Evolutionary conservation across 2,888 invertebrate genomes (phyloP), one percentile per base, ranked within the genome.

Genomic region (Agrochola lota): DNA sequence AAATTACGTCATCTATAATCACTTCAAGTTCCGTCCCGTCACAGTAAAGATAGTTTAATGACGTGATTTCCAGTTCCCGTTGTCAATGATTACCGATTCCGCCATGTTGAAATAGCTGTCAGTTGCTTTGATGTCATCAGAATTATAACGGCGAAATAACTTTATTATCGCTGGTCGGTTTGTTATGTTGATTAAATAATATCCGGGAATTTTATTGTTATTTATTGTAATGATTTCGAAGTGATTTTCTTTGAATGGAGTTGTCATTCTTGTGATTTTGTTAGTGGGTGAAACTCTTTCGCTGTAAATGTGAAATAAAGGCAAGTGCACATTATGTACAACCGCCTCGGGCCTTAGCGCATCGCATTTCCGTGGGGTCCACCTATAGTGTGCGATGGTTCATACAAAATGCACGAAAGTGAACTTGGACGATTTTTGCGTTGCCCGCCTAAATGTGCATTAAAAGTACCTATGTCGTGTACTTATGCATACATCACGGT

Each of bases 11-110:
- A 75, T 26, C 46, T 67, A 68, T 86, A 86, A 86, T 78, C 52
- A 66, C 74, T 66, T 0, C 59, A 74, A 81, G 86, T 86, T 86
- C 87, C 87, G 87, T 73, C 55, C 81, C 82, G 87, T 84, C 82
- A 82, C 85, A 88, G 80, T 87, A 82, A 87, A 87, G 74, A 84
- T 87, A 86, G 75, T 88, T 82, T 88, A 81, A 88, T 88, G 78
- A 81, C 84, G 85, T 82, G 76, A 88, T 88, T 88, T 87, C 88
- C 87, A 88, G 87, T 88, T 88, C 88, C 87, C 83, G 71, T 78
- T 85, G 87, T 84, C 87, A 77, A 86, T 82, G 77, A 77, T 57
- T 75, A 71, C 74, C 69, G 77, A 86, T 80, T 88, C 87, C 87
- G 88, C 87, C 88, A 88, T 88, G 80, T 82, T 88, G 84, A 81